phyloP scores from a whole-genome alignment of 2,797 vertebrate species.

The Sebastes alutus region DNA sequence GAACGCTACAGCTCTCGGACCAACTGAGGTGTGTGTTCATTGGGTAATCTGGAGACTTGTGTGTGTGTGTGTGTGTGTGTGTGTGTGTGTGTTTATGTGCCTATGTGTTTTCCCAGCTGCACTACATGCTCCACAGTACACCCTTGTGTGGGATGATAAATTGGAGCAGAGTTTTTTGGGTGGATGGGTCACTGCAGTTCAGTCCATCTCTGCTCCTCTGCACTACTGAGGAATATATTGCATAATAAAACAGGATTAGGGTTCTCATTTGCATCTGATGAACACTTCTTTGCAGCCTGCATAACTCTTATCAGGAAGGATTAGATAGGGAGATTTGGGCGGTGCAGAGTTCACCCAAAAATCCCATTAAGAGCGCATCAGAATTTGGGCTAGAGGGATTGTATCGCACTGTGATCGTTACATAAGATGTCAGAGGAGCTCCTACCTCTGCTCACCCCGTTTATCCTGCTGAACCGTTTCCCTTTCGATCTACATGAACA shows the following conservation, averaged over 20 bases:
- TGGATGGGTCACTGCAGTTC: constrained; percentile 60
- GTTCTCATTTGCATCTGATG: constrained; percentile 17
- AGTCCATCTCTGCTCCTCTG: constrained; percentile 40
- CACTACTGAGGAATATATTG: constrained; percentile 43
- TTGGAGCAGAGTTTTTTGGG: constrained; percentile 30
- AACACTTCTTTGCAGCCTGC: constrained; percentile 14
- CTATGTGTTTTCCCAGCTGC: constrained; percentile 67
- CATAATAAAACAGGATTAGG: constrained; percentile 28
- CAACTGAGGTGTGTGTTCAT: constrained; percentile 53
- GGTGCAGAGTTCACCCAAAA: constrained; percentile 35
- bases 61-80: constrained; percentile 18
- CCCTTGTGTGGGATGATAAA: constrained; percentile 46
- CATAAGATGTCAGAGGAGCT: constrained; percentile 41
- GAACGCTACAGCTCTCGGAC: constrained; percentile 45
- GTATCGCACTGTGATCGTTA: constrained; percentile 16
- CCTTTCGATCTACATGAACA: constrained; percentile 21
- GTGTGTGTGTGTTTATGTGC: constrained; percentile 22
- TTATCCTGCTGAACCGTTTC: constrained; percentile 10
- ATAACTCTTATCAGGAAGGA: constrained; percentile 21
- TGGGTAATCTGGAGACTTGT: constrained; percentile 38
- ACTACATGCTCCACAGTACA: constrained; percentile 44
- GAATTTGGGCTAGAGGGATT: constrained; percentile 22
- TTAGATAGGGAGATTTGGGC: constrained; percentile 24
- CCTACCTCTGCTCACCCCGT: neutral
- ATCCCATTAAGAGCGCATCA: constrained; percentile 33